These are phyloP conservation scores for Hippopotamus amphibius DNA, from an alignment of 2,113 vertebrate genomes.

Conservation along the genomic window DNA sequence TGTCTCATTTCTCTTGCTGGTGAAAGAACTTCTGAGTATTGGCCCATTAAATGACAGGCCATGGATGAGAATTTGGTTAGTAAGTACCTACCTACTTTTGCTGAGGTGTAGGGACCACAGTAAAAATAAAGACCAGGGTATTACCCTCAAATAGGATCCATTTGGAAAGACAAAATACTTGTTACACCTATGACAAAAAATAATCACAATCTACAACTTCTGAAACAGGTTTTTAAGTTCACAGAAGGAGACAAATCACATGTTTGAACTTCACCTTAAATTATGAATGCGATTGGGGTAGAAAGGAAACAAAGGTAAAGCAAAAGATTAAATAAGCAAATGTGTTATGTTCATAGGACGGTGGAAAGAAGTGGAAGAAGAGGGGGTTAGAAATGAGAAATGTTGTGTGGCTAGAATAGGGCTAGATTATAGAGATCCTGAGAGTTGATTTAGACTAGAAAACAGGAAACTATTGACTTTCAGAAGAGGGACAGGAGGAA, in stretches of 20 bases:
- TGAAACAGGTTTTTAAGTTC: not conserved
- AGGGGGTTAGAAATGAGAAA: not conserved
- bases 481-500: not conserved
- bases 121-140: not conserved
- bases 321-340: not conserved
- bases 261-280: not conserved
- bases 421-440: not conserved
- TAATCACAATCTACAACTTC: not conserved
- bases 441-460: not conserved
- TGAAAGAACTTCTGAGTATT: not conserved
- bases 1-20: not conserved
- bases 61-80: not conserved
- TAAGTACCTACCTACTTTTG: not conserved
- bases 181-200: conserved; percentile 8
- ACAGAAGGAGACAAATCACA: not conserved
- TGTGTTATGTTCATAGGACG: not conserved
- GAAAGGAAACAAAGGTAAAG: not conserved
- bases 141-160: not conserved
- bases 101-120: not conserved
- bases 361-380: not conserved
- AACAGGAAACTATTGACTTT: not conserved
- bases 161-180: not conserved
- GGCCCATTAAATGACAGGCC: not conserved
- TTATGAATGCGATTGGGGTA: not conserved
- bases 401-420: not conserved